phyloP scores from a whole-genome alignment of 2,113 vertebrate species.

The Gymnarchus niloticus region DNA sequence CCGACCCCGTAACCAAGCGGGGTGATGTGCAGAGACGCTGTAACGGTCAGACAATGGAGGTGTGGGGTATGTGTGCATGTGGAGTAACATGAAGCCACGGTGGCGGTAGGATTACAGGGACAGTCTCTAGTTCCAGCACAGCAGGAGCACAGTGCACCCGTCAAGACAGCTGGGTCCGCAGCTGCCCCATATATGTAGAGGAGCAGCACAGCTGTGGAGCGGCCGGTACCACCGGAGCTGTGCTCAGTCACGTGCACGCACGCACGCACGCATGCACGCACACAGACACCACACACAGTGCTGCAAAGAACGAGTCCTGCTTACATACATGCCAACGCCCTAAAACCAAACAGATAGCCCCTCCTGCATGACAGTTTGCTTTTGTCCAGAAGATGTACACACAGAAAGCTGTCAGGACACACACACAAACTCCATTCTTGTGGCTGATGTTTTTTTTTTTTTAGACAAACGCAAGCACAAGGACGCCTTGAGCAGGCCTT shows the following conservation, averaged over 20 bases:
- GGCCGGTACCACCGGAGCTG: constrained; percentile 75
- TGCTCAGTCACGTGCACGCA: constrained; percentile 19
- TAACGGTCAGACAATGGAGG: constrained; percentile 17
- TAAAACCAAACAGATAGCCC: background rate
- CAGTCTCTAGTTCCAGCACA: constrained; percentile 86
- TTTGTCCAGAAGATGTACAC: background rate
- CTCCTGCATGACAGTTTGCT: background rate
- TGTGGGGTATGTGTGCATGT: constrained; percentile 21
- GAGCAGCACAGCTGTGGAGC: constrained; percentile 82
- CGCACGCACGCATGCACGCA: background rate
- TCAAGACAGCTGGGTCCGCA: constrained; percentile 88
- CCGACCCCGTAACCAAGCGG: too few species aligned
- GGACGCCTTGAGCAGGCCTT: background rate
- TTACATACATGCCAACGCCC: background rate
- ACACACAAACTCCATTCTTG: background rate
- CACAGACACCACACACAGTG: background rate
- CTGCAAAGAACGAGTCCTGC: background rate
- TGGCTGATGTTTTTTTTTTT: background rate
- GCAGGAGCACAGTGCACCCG: constrained; percentile 79
- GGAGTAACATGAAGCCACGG: constrained; percentile 43
- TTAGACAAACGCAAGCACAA: constrained; percentile 12
- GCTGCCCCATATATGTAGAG: constrained; percentile 81
- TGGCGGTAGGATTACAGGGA: constrained; percentile 82
- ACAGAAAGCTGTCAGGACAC: background rate
- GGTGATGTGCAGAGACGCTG: too few species aligned